These are phyloP conservation scores for Onychomys torridus DNA, from an alignment of 2,797 vertebrate genomes.

Conservation along the genomic window DNA sequence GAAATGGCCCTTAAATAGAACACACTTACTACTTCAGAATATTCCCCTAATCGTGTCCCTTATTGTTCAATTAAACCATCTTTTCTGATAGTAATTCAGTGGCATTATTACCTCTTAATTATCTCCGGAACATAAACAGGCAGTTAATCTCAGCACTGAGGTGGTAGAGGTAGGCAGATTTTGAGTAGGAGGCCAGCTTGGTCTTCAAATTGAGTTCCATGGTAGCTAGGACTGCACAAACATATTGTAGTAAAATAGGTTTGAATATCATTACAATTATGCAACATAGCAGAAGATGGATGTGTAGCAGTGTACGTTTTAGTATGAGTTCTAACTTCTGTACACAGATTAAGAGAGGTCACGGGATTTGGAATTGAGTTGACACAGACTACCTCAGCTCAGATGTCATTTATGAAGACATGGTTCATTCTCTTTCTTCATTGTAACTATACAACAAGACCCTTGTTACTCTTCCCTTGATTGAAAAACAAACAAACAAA, in stretches of 20 bases:
- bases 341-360: not conserved
- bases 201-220: not conserved
- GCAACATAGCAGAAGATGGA: not conserved
- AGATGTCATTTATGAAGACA: not conserved
- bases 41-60: not conserved
- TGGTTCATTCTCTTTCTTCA: not conserved
- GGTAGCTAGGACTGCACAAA: not conserved
- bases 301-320: not conserved
- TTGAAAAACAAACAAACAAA: not conserved
- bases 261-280: not conserved
- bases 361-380: not conserved
- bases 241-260: not conserved
- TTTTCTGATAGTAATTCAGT: constrained; percentile 9
- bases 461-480: not conserved
- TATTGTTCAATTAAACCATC: constrained; percentile 27
- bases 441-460: not conserved
- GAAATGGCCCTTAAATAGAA: constrained; percentile 32
- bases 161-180: not conserved
- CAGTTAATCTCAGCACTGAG: not conserved
- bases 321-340: not conserved
- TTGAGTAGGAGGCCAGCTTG: not conserved
- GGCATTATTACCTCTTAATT: not conserved
- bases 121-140: not conserved
- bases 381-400: not conserved
- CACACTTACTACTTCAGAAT: not conserved